These are phyloP conservation scores for Typhlomys cinereus DNA, from an alignment of 2,113 vertebrate species.

Conservation along the genomic window DNA sequence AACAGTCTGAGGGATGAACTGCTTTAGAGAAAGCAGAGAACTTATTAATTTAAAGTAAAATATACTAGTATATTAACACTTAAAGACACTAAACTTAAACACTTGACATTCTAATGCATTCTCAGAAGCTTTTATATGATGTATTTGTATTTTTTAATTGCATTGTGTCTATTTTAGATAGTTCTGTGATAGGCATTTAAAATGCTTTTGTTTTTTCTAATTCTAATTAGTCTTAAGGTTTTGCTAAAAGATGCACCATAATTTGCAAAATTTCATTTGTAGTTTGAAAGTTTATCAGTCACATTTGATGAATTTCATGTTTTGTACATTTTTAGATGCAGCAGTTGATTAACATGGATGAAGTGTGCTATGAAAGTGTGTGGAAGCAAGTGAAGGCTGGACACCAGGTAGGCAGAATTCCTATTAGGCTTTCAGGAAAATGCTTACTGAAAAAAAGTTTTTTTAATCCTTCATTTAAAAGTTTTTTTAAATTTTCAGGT, in stretches of 20 bases:
- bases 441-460: conserved; percentile 28
- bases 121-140: conserved; percentile 9
- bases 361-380: conserved; percentile 97
- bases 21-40: not conserved
- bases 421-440: conserved; percentile 31
- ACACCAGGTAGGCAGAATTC: conserved; percentile 90
- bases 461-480: not conserved
- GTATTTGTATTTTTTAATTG: conserved; percentile 29
- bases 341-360: conserved; percentile 96
- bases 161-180: not conserved
- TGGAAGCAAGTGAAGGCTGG: conserved; percentile 95
- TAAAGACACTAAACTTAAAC: not conserved
- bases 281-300: conserved; percentile 3
- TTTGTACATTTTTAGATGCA: conserved; percentile 88
- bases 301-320: conserved; percentile 59
- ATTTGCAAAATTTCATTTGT: not conserved
- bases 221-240: conserved; percentile 27
- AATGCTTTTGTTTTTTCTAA: not conserved
- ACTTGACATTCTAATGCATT: not conserved
- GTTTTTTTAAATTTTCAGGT: conserved; percentile 22
- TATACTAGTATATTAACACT: not conserved
- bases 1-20: not conserved
- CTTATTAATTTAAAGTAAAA: conserved; percentile 21
- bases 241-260: not conserved
- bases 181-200: not conserved